phyloP scores from a whole-genome alignment of 2,888 invertebrate species.

The Euzophera pinguis region DNA sequence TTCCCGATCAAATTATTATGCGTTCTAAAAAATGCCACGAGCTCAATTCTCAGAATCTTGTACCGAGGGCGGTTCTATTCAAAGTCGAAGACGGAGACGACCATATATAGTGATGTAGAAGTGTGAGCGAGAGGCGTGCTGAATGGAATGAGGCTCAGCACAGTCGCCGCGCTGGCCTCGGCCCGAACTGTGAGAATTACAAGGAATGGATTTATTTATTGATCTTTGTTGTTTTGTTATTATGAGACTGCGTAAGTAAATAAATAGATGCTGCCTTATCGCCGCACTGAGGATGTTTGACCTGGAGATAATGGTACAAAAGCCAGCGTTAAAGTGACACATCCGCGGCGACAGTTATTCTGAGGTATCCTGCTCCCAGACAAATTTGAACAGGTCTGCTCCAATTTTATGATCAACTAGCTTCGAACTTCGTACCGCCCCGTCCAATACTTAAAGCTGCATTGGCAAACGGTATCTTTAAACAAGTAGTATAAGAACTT shows the following conservation, averaged over 20 bases:
- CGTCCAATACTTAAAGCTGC: too few relatives aligned
- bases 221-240: constrained; percentile 71
- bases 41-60: constrained; percentile 67
- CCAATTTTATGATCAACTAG: not conserved
- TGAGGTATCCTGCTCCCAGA: too few relatives aligned
- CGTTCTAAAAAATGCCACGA: constrained; percentile 74
- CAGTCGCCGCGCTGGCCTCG: constrained; percentile 58
- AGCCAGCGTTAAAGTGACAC: constrained; percentile 39
- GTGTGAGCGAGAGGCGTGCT: constrained; percentile 50
- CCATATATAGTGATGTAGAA: constrained; percentile 22
- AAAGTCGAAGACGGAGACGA: constrained; percentile 55
- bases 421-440: too few relatives aligned
- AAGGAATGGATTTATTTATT: constrained; percentile 76
- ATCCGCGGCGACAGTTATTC: constrained; percentile 29
- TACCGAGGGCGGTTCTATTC: constrained; percentile 69
- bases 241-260: constrained; percentile 50
- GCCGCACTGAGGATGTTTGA: constrained; percentile 37
- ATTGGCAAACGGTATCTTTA: too few relatives aligned
- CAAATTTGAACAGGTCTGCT: not conserved
- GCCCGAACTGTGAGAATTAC: constrained; percentile 74
- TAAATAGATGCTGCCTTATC: constrained; percentile 52
- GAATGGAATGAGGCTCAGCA: constrained; percentile 72
- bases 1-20: constrained; percentile 79
- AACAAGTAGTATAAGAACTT: too few relatives aligned
- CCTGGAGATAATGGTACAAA: constrained; percentile 31